Percentiles rank a stretch among this genome's conserved stretches.
Conservation (phyloP, 2,888 invertebrate species). For the Philhelius pedissequus region DNA sequence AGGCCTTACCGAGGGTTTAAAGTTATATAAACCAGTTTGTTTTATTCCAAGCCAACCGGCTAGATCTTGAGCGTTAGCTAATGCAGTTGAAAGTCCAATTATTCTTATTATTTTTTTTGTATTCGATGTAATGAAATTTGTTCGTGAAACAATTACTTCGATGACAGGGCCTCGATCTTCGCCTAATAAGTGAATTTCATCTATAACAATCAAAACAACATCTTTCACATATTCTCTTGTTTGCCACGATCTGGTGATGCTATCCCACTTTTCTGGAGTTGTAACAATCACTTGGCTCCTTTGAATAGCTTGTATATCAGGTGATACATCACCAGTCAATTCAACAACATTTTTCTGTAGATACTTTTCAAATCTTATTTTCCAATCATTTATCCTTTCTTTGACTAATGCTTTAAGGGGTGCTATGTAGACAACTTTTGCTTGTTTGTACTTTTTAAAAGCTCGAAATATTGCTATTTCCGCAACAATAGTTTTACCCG, state of each 20-base stretch:
- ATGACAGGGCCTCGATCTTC: slow-evolving; percentile 93
- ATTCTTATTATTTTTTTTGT: slow-evolving; percentile 91
- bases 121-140: slow-evolving; percentile 96
- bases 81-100: slow-evolving; percentile 96
- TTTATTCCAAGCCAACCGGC: slow-evolving; percentile 97
- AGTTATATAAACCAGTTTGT: slow-evolving; percentile 96
- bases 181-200: slow-evolving; percentile 98
- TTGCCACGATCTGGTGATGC: slow-evolving; percentile 98
- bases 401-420: slow-evolving; percentile 98
- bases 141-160: slow-evolving; percentile 98
- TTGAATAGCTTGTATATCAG: slow-evolving; percentile 89
- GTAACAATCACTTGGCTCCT: slow-evolving; percentile 96
- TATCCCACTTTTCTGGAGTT: slow-evolving; percentile 99
- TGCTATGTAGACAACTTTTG: slow-evolving; percentile 98
- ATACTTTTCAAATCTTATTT: slow-evolving; percentile 85
- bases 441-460: slow-evolving; percentile 88
- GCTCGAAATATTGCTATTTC: slow-evolving; percentile 98
- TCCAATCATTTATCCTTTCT: slow-evolving; percentile 98
- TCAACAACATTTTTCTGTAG: slow-evolving; percentile 93
- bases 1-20: slow-evolving; percentile 97
- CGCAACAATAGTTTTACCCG: slow-evolving; percentile 98
- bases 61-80: slow-evolving; percentile 97
- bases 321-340: slow-evolving; percentile 95
- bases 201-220: slow-evolving; percentile 95
- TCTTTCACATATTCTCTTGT: slow-evolving; percentile 95